These are phyloP conservation scores for Gorsachius goisagi DNA, from an alignment of 2,113 vertebrate genomes.

Conservation along the genomic window DNA sequence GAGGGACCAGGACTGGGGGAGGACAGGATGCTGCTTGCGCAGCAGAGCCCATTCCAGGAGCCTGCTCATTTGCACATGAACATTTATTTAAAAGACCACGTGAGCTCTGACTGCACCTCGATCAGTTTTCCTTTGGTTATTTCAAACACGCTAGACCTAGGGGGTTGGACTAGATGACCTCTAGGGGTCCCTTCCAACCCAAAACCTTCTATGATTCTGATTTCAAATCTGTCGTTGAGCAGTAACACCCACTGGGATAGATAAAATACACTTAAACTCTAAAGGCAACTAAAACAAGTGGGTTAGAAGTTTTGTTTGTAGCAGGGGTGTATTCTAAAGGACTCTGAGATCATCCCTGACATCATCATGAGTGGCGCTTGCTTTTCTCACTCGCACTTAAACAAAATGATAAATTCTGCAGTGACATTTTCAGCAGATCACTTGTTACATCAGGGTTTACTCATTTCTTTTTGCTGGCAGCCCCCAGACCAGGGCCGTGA, in stretches of 20 bases:
- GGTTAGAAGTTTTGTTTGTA: neutral
- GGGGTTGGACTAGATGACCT: too few species aligned
- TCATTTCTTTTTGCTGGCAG: neutral
- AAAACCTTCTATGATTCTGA: too few species aligned
- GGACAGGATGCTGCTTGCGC: neutral
- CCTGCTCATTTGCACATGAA: neutral
- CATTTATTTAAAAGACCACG: neutral
- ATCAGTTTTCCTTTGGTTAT: neutral
- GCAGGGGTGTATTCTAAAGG: neutral
- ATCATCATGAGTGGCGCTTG: neutral
- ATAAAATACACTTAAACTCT: fast-evolving
- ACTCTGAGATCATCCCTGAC: neutral
- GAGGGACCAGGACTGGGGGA: neutral
- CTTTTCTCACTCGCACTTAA: neutral
- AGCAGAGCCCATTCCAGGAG: neutral
- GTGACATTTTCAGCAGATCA: neutral
- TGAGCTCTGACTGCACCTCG: neutral
- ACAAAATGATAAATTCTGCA: neutral
- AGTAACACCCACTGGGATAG: fast-evolving
- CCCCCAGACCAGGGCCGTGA: neutral
- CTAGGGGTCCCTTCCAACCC: too few species aligned
- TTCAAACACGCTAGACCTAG: neutral
- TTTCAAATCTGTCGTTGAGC: neutral
- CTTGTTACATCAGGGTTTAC: neutral
- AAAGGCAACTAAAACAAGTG: neutral